These are phyloP conservation scores for Xenentodon cancila DNA, from an alignment of 2,797 vertebrate genomes.

Conservation along the genomic window DNA sequence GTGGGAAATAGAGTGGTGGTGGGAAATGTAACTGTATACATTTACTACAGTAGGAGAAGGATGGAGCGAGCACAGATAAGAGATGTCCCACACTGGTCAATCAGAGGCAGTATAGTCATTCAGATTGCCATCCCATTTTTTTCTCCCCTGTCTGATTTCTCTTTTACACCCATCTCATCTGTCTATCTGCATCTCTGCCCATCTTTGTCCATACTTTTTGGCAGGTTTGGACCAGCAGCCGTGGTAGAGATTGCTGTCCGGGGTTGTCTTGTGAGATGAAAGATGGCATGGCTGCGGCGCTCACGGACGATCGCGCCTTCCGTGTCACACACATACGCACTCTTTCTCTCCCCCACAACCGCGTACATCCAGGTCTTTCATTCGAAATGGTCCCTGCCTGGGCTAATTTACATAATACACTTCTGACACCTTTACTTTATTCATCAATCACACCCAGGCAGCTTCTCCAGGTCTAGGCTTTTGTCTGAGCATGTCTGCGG, in stretches of 20 bases:
- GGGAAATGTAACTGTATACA: constrained; percentile 73
- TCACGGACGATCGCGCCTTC: constrained; percentile 89
- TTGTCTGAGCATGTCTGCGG: constrained; percentile 98
- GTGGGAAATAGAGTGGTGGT: constrained; percentile 64
- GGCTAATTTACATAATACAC: constrained; percentile 99
- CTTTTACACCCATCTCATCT: constrained; percentile 43
- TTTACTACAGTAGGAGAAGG: constrained; percentile 61
- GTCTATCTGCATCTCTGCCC: constrained; percentile 41
- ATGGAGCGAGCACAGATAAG: constrained; percentile 27
- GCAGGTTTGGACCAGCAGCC: constrained; percentile 53
- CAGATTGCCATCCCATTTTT: constrained; percentile 31
- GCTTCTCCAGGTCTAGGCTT: constrained; percentile 97
- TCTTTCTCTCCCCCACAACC: constrained; percentile 43
- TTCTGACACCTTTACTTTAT: constrained; percentile 99
- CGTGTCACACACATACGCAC: constrained; percentile 40
- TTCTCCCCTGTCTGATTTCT: constrained; percentile 52
- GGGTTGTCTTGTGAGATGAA: constrained; percentile 97
- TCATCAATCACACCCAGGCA: constrained; percentile 96
- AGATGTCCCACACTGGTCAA: constrained; percentile 63
- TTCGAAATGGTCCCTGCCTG: constrained; percentile 97
- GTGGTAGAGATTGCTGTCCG: constrained; percentile 87
- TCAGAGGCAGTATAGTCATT: constrained; percentile 49
- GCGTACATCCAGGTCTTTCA: constrained; percentile 84
- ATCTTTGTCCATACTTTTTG: constrained; percentile 48
- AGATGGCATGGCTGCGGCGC: constrained; percentile 93